These are phyloP conservation scores for Sphenodon punctatus DNA, from an alignment of 2,797 vertebrate species.

Conservation along the genomic window DNA sequence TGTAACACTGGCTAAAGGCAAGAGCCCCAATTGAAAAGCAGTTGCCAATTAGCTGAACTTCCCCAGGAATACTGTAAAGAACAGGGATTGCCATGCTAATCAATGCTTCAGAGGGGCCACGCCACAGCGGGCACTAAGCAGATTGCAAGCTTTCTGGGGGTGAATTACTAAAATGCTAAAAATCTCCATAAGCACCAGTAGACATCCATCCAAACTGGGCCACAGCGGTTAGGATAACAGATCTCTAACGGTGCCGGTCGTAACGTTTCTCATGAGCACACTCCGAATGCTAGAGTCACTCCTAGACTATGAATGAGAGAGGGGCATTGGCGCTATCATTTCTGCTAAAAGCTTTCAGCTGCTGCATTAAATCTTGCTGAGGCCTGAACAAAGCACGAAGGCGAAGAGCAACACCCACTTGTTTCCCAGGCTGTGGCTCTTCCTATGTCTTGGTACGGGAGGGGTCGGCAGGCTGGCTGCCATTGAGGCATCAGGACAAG, in stretches of 20 bases:
- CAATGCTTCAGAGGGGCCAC: not conserved
- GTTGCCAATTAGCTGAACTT: not conserved
- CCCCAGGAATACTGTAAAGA: not conserved
- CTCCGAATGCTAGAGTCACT: not conserved
- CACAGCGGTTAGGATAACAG: not conserved
- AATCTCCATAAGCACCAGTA: not conserved
- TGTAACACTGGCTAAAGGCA: not conserved
- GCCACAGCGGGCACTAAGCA: not conserved
- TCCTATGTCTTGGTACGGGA: slow-evolving; percentile 91
- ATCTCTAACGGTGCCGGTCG: too few species aligned
- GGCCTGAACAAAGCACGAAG: not conserved
- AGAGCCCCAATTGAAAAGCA: not conserved
- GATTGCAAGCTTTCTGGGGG: not conserved
- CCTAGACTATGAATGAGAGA: not conserved
- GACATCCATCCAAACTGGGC: not conserved
- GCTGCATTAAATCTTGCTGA: not conserved
- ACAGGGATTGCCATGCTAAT: not conserved
- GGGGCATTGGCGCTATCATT: too few species aligned
- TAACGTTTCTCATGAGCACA: too few species aligned
- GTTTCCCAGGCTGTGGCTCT: slow-evolving; percentile 97
- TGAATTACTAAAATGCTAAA: not conserved
- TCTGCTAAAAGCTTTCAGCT: not conserved
- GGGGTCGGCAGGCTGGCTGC: slow-evolving; percentile 86
- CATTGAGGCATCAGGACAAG: slow-evolving; percentile 92
- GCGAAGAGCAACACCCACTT: slow-evolving; percentile 81